Evolutionary conservation across 2,888 invertebrate genomes (phyloP).

Genomic region (Hemithea aestivaria): DNA sequence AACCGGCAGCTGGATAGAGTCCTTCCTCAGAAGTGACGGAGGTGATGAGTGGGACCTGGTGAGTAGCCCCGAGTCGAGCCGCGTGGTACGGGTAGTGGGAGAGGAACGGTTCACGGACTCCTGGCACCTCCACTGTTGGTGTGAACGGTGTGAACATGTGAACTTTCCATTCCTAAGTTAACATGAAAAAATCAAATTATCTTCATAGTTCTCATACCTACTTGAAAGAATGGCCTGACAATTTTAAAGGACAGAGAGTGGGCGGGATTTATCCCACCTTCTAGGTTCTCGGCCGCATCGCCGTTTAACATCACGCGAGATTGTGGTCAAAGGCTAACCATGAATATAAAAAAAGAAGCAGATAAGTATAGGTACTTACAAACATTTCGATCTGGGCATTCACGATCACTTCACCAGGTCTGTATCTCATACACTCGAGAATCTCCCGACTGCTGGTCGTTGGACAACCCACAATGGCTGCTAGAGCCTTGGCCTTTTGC

Average conservation of each 20-base stretch:
- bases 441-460: constrained; percentile 70
- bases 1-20: constrained; percentile 84
- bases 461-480: constrained; percentile 81
- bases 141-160: constrained; percentile 87
- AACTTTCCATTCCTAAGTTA: constrained; percentile 65
- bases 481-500: constrained; percentile 81
- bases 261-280: too few species aligned
- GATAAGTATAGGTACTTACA: too few species aligned
- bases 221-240: too few species aligned
- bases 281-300: too few species aligned
- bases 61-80: constrained; percentile 78
- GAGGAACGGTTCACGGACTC: constrained; percentile 79
- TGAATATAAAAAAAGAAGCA: too few species aligned
- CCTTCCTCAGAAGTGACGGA: constrained; percentile 86
- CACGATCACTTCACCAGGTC: constrained; percentile 81
- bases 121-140: constrained; percentile 81
- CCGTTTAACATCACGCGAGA: too few species aligned
- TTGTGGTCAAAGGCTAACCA: too few species aligned
- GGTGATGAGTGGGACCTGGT: constrained; percentile 84
- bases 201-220: too few species aligned
- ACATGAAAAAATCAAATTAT: too few species aligned
- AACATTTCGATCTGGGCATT: constrained; percentile 74
- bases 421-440: constrained; percentile 81
- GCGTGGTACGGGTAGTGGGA: constrained; percentile 82
- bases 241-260: too few species aligned